Evolutionary conservation across 2,113 vertebrate species (phyloP).

Genomic region (Epinephelus cyanopodus): DNA sequence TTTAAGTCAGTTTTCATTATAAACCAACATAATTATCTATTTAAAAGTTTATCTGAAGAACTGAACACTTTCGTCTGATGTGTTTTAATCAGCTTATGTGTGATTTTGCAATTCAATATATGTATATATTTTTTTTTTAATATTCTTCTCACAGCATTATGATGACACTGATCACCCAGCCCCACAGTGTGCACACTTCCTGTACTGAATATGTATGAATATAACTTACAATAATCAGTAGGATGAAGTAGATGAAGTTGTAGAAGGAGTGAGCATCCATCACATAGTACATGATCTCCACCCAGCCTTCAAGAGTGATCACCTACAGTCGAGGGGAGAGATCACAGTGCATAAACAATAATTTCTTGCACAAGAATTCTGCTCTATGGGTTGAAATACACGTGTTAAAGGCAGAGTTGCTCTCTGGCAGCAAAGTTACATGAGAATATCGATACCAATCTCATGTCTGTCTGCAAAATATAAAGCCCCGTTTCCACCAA

Average conservation of each 20-base stretch:
- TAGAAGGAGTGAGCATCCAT: constrained; percentile 99
- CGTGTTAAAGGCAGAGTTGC: neutral
- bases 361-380: neutral
- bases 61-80: neutral
- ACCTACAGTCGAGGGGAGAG: constrained; percentile 82
- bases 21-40: neutral
- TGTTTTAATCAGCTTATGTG: neutral
- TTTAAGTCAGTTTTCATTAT: neutral
- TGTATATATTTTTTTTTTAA: neutral
- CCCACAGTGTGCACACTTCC: neutral
- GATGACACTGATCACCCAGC: no score
- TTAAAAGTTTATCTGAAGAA: neutral
- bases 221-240: constrained; percentile 96
- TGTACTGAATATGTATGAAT: neutral
- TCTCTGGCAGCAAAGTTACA: neutral
- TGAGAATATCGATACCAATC: no score
- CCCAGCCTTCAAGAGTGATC: constrained; percentile 98
- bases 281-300: constrained; percentile 99
- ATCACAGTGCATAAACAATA: neutral
- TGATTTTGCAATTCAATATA: neutral
- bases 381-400: neutral
- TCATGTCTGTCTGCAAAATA: neutral
- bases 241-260: constrained; percentile 99
- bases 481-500: no score
- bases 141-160: neutral